Percentiles rank a stretch among this genome's conserved stretches.
Evolutionary conservation across 92 coral and sea anemone genomes (phyloP).

Genomic region (Montipora capitata): DNA sequence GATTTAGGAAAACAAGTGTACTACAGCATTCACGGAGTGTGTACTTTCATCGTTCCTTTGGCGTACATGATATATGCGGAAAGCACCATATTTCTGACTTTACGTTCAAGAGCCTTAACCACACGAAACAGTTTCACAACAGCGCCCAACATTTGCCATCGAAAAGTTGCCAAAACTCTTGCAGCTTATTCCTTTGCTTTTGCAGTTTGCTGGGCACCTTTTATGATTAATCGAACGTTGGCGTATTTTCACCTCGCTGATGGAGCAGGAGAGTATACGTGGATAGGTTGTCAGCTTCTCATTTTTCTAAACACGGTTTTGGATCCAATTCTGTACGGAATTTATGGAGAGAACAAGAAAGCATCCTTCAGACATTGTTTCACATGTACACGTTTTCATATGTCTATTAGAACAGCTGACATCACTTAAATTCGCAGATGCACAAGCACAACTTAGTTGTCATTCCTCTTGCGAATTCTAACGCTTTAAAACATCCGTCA

Average conservation of each 20-base stretch:
- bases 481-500: no score
- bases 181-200: slow-evolving; percentile 43
- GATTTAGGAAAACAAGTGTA: slow-evolving; percentile 48
- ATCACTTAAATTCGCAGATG: no score
- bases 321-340: slow-evolving; percentile 33
- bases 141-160: neutral
- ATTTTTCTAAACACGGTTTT: slow-evolving; percentile 38
- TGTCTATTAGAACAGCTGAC: no score
- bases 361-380: neutral
- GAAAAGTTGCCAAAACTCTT: slow-evolving; percentile 41
- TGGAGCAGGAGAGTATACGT: slow-evolving; percentile 14
- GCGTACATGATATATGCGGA: slow-evolving; percentile 30
- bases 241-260: slow-evolving; percentile 39
- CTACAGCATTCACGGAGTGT: slow-evolving; percentile 37
- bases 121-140: neutral
- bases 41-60: slow-evolving; percentile 32
- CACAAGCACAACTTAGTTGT: no score
- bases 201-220: slow-evolving; percentile 60
- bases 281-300: slow-evolving; percentile 54
- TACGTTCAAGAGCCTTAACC: slow-evolving; percentile 6
- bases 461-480: no score
- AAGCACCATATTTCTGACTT: neutral
- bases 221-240: slow-evolving; percentile 53
- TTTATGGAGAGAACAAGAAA: neutral
- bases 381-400: no score